Base-by-base conservation (phyloP, 2,797 vertebrate species). In the Phyllotis vaccarum region DNA sequence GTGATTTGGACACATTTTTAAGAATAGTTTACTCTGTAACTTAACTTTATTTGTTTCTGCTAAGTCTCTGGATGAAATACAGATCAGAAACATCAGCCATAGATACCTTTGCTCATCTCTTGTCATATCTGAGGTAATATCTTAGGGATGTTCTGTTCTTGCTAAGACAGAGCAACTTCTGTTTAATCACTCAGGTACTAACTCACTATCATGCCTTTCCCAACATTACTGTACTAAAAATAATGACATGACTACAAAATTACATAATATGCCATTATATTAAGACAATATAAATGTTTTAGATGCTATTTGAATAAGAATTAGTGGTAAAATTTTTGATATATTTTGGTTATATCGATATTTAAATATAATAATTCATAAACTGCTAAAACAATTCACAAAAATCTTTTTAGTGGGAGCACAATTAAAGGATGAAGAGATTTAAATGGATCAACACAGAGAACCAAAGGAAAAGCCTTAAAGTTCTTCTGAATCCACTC, bases 401-500 rank as follows among this genome's bases (percentile, higher is more conserved):
- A 49, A 49, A 93, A 92, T 86, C 13, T 21, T 80, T 83, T 89
- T 37, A 92, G 88, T 37, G 95, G 72, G 66, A 88, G 34, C 21
- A 81, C 40, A 95, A 68, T 92, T 93, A 83, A 94, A 92, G 37
- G 52, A 31, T n/a, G 75, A 95, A 80, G 24, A 64, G 2, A 60
- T 89, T 87, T 94, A 93, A 93, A 43, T 64, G 7, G 52, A 58
- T 66, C 6, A 93, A 86, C 60, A 78, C 12, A 66, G 85, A 95
- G 24, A 94, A 81, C n/a, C 86, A 68, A 12, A 79, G 72, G 6
- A 52, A 94, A 94, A 74, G 68, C 17, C 12, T 72, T 96, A 34
- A 90, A 91, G 14, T 40, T n/a, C 2, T 94, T 89, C 40, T 93
- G 4, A 54, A 8, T 88, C 24, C 40, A 75, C 21, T 11, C 14